These are phyloP conservation scores for Tachina grossa DNA, from an alignment of 2,888 invertebrate genomes.

Conservation along the genomic window DNA sequence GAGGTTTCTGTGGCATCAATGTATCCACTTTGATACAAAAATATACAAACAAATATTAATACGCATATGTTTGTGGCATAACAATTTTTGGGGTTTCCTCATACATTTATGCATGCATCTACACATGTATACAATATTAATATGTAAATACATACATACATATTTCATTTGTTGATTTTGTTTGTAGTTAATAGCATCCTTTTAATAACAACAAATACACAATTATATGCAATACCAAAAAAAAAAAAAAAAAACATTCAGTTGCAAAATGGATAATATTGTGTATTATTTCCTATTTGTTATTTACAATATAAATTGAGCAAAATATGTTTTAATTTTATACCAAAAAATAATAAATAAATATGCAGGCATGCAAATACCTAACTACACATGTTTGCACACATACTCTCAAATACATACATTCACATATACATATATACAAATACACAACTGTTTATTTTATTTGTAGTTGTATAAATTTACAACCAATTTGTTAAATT, in stretches of 20 bases:
- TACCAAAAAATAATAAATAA: conserved; percentile 49
- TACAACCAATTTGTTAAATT: conserved; percentile 70
- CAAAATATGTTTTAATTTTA: conserved; percentile 67
- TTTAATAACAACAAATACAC: conserved; percentile 44
- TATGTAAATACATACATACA: not conserved
- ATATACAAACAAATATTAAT: conserved; percentile 1
- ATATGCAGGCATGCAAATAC: not conserved
- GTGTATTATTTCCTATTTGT: conserved; percentile 61
- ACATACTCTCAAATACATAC: not conserved
- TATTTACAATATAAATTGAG: conserved; percentile 63
- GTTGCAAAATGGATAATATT: conserved; percentile 60
- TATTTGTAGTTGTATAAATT: conserved; percentile 44
- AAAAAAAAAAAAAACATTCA: conserved; percentile 46
- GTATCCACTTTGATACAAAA: conserved; percentile 33
- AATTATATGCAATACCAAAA: not conserved
- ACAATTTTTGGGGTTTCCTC: conserved; percentile 43
- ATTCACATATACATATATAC: not conserved
- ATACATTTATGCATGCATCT: conserved; percentile 15
- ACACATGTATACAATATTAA: no score
- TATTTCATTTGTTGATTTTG: conserved; percentile 34
- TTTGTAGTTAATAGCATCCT: conserved; percentile 40
- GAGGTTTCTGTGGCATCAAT: conserved; percentile 58
- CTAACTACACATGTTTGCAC: not conserved
- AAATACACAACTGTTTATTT: not conserved
- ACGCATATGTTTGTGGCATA: conserved; percentile 20